A percentile compares a stretch with the other conserved stretches of the same genome.
These are phyloP conservation scores for Polydrusus pterygomalis DNA, from an alignment of 2,888 invertebrate genomes.

Conservation along the genomic window DNA sequence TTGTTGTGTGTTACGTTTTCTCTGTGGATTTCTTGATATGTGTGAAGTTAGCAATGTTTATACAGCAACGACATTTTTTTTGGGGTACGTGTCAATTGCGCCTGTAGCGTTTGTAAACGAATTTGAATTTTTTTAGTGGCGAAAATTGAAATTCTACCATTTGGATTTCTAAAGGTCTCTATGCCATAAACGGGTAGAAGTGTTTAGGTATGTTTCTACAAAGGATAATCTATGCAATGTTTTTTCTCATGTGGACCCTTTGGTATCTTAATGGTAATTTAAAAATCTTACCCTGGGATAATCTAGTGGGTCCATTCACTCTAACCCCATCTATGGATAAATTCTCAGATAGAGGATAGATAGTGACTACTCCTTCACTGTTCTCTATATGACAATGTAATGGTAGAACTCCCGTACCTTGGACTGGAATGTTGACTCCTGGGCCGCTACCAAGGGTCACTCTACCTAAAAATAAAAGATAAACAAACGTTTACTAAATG, in stretches of 20 bases:
- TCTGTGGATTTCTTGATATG: too few species aligned
- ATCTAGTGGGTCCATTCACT: constrained; percentile 82
- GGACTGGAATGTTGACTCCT: constrained; percentile 88
- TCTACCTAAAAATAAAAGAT: constrained; percentile 80
- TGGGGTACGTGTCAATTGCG: too few species aligned
- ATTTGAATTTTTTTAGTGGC: too few species aligned
- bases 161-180: too few species aligned
- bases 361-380: constrained; percentile 87
- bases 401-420: constrained; percentile 89
- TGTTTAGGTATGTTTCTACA: too few species aligned
- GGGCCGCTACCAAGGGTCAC: constrained; percentile 87
- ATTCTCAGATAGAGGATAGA: constrained; percentile 79
- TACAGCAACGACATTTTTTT: too few species aligned
- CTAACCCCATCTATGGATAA: constrained; percentile 82
- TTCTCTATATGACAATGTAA: constrained; percentile 93
- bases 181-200: too few species aligned
- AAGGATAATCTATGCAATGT: too few species aligned
- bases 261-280: neutral
- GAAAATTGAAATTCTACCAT: too few species aligned
- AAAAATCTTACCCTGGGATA: constrained; percentile 88
- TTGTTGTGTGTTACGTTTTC: too few species aligned
- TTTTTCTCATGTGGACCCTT: neutral
- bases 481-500: neutral
- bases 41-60: too few species aligned
- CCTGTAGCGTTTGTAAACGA: too few species aligned